Base-by-base conservation (phyloP, 2,888 invertebrate genomes). In the Luffia ferchaultella region DNA sequence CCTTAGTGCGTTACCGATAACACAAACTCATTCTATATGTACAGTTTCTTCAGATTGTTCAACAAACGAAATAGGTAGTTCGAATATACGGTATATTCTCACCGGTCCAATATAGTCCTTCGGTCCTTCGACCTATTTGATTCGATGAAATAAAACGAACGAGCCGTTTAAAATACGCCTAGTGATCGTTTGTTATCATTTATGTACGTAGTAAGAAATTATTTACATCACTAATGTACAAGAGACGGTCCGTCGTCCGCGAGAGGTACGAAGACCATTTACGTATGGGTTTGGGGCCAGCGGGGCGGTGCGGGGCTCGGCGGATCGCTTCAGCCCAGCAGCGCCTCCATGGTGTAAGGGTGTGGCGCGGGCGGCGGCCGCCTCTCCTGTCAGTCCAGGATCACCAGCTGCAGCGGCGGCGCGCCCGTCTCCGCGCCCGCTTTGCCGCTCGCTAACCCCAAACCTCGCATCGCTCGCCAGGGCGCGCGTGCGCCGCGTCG, bases 401-500 rank as follows among this genome's bases (percentile, higher is more conserved):
- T 87, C 64, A 91, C 90, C 65, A 90, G 90, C 79, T 89, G 88
- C 73, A 87, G 86, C 73, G 87, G 86, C 58, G 70, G 61, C 62
- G 51, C 20, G 61, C 59, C 61, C 60, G 49, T 43, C 44, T 42
- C 47, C 58, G 60, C 60, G 56, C 59, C 56, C 7, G 7, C n/a
- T 30, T 45, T 18, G 45, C 17, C 45, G 17, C 55, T 57, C 57
- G 55, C 56, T 20, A 50, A 51, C 54, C 53, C 53, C 50, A 50
- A 54, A 42, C 50, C 61, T 56, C 61, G 60, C 58, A 57, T 56
- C 55, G 86, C 86, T 64, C 91, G 86, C 90, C 93, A 93, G n/a
- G 94, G 94, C 69, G 93, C 93, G 54, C 95, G 88, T 19, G 94
- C 94, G 55, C 93, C 91, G 65, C 93, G 67, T 55, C 55, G 62